phyloP scores from a whole-genome alignment of 53 echinoderm and acorn worm species.

The Temnopleurus reevesii region DNA sequence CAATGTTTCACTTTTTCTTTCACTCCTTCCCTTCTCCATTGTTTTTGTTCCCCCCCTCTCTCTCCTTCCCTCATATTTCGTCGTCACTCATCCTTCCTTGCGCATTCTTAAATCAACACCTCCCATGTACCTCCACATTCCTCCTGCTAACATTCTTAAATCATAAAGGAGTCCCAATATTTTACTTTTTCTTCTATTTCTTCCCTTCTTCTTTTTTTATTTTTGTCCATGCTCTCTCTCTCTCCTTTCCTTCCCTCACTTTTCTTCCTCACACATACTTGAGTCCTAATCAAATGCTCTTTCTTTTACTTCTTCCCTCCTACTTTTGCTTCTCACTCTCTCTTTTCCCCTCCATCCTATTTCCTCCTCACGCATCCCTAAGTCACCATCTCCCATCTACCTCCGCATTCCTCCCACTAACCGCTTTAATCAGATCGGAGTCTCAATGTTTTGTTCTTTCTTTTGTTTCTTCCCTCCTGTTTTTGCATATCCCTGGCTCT shows the following conservation, averaged over 20 bases:
- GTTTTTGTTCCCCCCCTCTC: slow-evolving; percentile 42
- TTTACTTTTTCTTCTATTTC: not conserved
- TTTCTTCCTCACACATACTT: not conserved
- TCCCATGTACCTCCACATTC: not conserved
- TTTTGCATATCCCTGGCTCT: not conserved
- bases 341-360: not conserved
- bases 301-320: not conserved
- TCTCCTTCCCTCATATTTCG: not conserved
- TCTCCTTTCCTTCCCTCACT: not conserved
- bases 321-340: not conserved
- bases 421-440: too few relatives aligned
- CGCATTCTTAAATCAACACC: too few relatives aligned
- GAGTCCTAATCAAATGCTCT: not conserved
- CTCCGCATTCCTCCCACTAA: not conserved
- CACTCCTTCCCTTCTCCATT: not conserved
- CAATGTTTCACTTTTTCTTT: not conserved
- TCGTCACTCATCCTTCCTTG: too few relatives aligned
- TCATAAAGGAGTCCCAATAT: too few relatives aligned
- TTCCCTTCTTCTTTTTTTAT: not conserved
- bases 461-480: not conserved
- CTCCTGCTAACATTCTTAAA: too few relatives aligned
- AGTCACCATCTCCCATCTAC: too few relatives aligned
- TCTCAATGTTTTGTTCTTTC: too few relatives aligned
- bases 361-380: too few relatives aligned
- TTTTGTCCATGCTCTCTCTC: not conserved